Evolutionary conservation across 1,140 invertebrate genomes (phyloP).

Genomic region (Pteromalus puparum): DNA sequence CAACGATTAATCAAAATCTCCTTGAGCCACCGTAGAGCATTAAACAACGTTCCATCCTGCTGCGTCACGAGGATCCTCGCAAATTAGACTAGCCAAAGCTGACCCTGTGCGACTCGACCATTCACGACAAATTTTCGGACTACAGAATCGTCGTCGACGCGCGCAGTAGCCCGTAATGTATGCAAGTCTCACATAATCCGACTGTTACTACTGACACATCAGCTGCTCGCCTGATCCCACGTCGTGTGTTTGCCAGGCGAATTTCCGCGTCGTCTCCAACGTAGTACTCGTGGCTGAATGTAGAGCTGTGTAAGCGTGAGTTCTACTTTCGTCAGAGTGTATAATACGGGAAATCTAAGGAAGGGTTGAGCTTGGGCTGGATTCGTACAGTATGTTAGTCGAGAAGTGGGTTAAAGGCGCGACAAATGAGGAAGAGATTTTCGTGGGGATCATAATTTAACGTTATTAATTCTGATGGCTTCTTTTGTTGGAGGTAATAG

Average conservation of each 20-base stretch:
- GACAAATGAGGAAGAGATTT: too few relatives aligned
- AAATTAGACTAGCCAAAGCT: neutral
- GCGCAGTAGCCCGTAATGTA: neutral
- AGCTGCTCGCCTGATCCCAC: neutral
- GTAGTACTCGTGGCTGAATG: neutral
- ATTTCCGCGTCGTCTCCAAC: neutral
- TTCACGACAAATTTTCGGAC: neutral
- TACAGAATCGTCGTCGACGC: neutral
- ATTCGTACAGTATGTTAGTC: too few relatives aligned
- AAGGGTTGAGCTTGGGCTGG: too few relatives aligned
- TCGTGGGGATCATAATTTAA: too few relatives aligned
- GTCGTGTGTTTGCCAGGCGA: neutral
- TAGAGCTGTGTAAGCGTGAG: too few relatives aligned
- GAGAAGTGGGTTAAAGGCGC: too few relatives aligned
- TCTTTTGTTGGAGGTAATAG: too few relatives aligned
- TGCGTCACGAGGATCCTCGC: neutral
- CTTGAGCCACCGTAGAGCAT: neutral
- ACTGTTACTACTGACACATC: conserved; percentile 20
- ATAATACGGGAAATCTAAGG: too few relatives aligned
- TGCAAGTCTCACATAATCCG: conserved; percentile 18
- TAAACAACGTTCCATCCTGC: neutral
- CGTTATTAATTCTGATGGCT: too few relatives aligned
- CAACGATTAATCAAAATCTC: neutral
- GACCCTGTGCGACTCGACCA: neutral
- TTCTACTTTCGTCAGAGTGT: too few relatives aligned